Evolutionary conservation across 2,888 invertebrate species (phyloP).

Genomic region (Archips xylosteana): DNA sequence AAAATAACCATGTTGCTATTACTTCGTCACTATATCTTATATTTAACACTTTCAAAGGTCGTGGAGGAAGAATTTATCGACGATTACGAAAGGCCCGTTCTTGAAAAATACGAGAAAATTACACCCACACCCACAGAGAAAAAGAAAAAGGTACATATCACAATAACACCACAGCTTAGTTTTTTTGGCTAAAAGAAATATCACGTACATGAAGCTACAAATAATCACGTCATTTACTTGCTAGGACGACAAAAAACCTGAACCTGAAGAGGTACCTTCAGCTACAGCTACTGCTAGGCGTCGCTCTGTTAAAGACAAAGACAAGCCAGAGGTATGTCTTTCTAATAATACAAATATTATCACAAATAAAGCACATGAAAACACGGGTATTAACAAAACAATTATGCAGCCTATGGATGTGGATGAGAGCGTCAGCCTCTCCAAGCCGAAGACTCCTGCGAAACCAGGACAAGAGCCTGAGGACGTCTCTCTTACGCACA

Average conservation of each 20-base stretch:
- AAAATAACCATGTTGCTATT: neutral
- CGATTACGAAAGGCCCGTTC: constrained; percentile 91
- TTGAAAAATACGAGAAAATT: constrained; percentile 89
- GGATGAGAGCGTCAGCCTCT: constrained; percentile 77
- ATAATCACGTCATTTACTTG: constrained; percentile 45
- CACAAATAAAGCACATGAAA: constrained; percentile 10
- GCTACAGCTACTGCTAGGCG: constrained; percentile 73
- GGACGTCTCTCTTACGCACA: constrained; percentile 79
- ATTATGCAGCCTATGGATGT: constrained; percentile 76
- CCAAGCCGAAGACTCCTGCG: constrained; percentile 71
- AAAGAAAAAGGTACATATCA: constrained; percentile 78
- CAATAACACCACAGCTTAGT: constrained; percentile 31
- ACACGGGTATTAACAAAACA: constrained; percentile 42
- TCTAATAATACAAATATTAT: constrained; percentile 7
- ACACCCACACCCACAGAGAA: constrained; percentile 80
- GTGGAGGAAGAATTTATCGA: constrained; percentile 82
- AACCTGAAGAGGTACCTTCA: constrained; percentile 66
- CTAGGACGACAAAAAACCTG: constrained; percentile 67
- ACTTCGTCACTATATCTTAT: neutral
- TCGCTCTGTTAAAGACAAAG: constrained; percentile 78
- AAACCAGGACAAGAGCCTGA: constrained; percentile 77
- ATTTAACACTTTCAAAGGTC: constrained; percentile 66
- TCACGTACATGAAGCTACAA: constrained; percentile 1
- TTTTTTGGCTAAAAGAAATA: constrained; percentile 11
- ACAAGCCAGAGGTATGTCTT: constrained; percentile 71